Evolutionary conservation across 2,888 invertebrate genomes (phyloP).

Genomic region (Perdita meconis): DNA sequence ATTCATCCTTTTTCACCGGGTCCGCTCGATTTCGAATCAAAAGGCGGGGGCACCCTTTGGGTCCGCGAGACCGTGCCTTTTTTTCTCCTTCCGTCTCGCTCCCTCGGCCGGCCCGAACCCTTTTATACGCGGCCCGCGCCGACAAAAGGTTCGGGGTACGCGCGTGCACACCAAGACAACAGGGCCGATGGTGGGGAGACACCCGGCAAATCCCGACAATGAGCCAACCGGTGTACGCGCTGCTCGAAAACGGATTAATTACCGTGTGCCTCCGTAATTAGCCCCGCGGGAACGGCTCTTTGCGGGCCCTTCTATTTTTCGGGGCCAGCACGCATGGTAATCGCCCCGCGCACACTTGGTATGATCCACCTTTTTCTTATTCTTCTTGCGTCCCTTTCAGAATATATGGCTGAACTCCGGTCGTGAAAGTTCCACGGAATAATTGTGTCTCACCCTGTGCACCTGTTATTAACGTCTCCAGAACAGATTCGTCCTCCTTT

Average conservation of each 20-base stretch:
- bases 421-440: neutral
- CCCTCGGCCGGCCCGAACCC: conserved; percentile 38
- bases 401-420: neutral
- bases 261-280: conserved; percentile 79
- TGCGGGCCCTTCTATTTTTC: conserved; percentile 33
- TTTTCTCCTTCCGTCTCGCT: conserved; percentile 65
- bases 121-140: conserved; percentile 64
- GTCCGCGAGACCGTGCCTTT: conserved; percentile 63
- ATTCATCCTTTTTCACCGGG: conserved; percentile 76
- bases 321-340: conserved; percentile 23
- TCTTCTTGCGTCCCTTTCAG: neutral
- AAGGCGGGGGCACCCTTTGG: conserved; percentile 80
- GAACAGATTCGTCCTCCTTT: neutral
- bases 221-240: conserved; percentile 68
- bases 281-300: conserved; percentile 65
- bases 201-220: conserved; percentile 69
- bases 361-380: conserved; percentile 1
- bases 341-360: neutral
- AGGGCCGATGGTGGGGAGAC: conserved; percentile 48
- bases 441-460: neutral
- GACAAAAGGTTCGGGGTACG: conserved; percentile 75
- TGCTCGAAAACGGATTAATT: conserved; percentile 80
- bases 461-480: conserved; percentile 1
- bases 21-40: conserved; percentile 76
- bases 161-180: conserved; percentile 69